Percentiles rank a stretch among this genome's conserved stretches.
These are phyloP conservation scores for Odontocerum albicorne DNA, from an alignment of 2,888 invertebrate species.

Conservation along the genomic window DNA sequence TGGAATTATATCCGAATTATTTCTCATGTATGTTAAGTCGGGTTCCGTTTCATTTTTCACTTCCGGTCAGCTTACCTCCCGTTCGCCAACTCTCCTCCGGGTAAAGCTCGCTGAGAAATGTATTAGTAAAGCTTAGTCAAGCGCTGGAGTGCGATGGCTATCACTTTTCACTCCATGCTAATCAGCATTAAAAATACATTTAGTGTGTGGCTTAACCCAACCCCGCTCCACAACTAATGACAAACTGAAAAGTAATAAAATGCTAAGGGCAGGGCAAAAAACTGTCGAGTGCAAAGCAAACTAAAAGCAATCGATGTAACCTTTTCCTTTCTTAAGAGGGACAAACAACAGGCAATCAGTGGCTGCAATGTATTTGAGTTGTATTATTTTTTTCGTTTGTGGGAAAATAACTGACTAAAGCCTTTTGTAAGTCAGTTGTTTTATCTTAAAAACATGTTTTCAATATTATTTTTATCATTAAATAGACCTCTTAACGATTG, in stretches of 20 bases:
- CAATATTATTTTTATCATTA: no score
- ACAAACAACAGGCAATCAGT: no score
- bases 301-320: neutral
- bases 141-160: conserved; percentile 17
- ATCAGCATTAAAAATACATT: conserved; percentile 36
- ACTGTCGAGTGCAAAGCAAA: neutral
- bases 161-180: conserved; percentile 32
- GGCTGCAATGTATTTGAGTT: no score
- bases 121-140: conserved; percentile 2
- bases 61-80: neutral
- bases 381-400: no score
- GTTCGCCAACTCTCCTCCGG: neutral
- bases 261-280: conserved; percentile 9
- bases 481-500: no score
- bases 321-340: neutral
- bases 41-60: neutral
- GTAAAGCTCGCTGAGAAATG: conserved; percentile 1
- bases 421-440: no score
- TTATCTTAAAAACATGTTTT: no score
- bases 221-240: conserved; percentile 29
- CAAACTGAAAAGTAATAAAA: conserved; percentile 16
- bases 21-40: no score
- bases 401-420: no score
- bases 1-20: no score
- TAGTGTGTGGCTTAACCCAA: conserved; percentile 16